Conservation (phyloP, 2,113 vertebrate genomes). For the Eolophus roseicapilla region DNA sequence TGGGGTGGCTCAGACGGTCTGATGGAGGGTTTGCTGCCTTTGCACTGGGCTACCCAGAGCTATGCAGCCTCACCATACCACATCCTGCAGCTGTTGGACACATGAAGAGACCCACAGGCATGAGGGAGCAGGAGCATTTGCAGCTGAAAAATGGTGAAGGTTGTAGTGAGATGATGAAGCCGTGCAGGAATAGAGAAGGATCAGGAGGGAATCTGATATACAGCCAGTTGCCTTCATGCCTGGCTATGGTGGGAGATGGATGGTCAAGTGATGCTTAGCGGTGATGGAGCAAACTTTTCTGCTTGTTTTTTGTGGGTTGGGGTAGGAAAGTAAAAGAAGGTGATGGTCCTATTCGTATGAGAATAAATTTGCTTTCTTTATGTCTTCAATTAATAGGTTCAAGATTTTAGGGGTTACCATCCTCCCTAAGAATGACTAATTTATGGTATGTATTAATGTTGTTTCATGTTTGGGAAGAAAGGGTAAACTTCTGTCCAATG, state of each 20-base stretch:
- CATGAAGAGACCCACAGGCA: not conserved
- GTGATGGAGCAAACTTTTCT: not conserved
- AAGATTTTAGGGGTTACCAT: not conserved
- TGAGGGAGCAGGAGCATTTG: not conserved
- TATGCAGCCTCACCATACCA: rapidly evolving
- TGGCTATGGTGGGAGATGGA: not conserved
- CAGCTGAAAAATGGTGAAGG: not conserved
- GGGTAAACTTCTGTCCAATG: not conserved
- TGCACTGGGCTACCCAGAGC: rapidly evolving
- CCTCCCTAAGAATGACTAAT: not conserved
- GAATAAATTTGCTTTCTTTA: not conserved
- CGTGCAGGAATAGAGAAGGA: not conserved
- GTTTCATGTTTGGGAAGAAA: not conserved
- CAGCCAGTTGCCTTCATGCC: not conserved
- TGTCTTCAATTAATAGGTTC: not conserved
- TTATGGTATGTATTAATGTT: not conserved
- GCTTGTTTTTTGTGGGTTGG: not conserved
- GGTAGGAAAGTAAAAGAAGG: not conserved
- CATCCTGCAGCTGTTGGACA: not conserved
- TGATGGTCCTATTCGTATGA: not conserved
- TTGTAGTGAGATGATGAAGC: not conserved
- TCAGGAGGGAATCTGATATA: not conserved
- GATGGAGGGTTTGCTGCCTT: not conserved
- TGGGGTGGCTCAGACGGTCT: not conserved
- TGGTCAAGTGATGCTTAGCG: not conserved